Evolutionary conservation across 2,797 vertebrate genomes (phyloP), one percentile per base, ranked within the genome.

Genomic region (Tapirus indicus): DNA sequence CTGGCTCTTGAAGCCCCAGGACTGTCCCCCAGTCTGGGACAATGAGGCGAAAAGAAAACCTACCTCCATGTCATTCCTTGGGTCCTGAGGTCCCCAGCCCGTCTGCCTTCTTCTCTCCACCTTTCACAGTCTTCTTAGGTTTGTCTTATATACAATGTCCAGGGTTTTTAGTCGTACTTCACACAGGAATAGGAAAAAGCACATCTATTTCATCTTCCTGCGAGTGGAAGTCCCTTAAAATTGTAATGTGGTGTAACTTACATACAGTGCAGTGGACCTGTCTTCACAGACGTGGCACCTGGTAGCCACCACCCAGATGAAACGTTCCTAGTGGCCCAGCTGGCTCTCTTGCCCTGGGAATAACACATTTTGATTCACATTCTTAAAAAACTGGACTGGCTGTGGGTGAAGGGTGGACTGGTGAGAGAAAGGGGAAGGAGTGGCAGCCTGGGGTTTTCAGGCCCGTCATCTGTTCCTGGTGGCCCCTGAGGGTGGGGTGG

Each of bases 241-340:
- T 47, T 5, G 29, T 21, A 35, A 47, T 54, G 74, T 44, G 14
- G 47, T 13, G 1, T 80, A 41, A 89, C 17, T 75, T 47, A 41
- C 44, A 49, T 5, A 29, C 35, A 66, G 38, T 16, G 14, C 1
- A 0, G 1, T 6, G 4, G 11, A 17, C 62, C 18, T 2, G 0
- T 69, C 27, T 72, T 68, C 54, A 8, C 23, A 32, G 12, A 25
- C 0, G 1, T 5, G 17, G 16, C 41, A 9, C 38, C 41, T 11
- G 16, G 25, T n/a, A 56, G 21, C 49, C 44, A 27, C 9, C 68
- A 71, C 27, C n/a, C 32, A 21, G 32, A 14, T 16, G n/a, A 47
- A 58, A 35, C 44, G 1, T 25, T 54, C 18, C 54, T 10, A 13
- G 47, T 10, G 14, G 38, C 17, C 64, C 20, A 38, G 44, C 56